Percentiles rank a stretch among this genome's conserved stretches.
These are phyloP conservation scores for Raja brachyura DNA, from an alignment of 2,113 vertebrate species.

Conservation along the genomic window DNA sequence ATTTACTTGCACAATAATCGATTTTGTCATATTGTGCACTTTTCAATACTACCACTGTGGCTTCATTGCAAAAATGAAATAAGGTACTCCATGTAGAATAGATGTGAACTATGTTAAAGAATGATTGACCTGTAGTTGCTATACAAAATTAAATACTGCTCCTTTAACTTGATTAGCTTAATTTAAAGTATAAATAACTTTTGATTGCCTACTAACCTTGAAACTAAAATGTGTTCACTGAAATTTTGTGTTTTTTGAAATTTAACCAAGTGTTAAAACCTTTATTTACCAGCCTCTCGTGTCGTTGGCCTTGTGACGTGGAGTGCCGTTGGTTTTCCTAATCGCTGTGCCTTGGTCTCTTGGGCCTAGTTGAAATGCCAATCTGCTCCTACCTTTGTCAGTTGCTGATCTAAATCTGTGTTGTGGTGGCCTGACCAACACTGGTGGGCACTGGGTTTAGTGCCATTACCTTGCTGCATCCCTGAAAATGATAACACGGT, in stretches of 20 bases:
- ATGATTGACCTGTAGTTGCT: neutral
- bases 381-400: slow-evolving; percentile 73
- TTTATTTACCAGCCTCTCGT: slow-evolving; percentile 99
- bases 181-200: neutral
- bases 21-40: neutral
- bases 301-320: slow-evolving; percentile 96
- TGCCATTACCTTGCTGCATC: slow-evolving; percentile 49
- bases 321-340: slow-evolving; percentile 86
- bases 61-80: neutral
- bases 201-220: slow-evolving; percentile 38
- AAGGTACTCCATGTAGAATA: neutral
- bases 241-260: slow-evolving; percentile 31
- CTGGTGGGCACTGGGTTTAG: slow-evolving; percentile 48
- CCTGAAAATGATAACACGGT: slow-evolving; percentile 71
- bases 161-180: slow-evolving; percentile 28
- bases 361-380: slow-evolving; percentile 80
- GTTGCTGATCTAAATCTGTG: slow-evolving; percentile 90
- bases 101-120: neutral
- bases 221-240: slow-evolving; percentile 35
- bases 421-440: slow-evolving; percentile 73
- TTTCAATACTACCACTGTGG: neutral
- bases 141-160: slow-evolving; percentile 15
- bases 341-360: slow-evolving; percentile 97
- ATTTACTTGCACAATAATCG: neutral
- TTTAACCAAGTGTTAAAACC: slow-evolving; percentile 99